Conservation (phyloP, 2,888 invertebrate genomes). For the Tiliacea aurago region DNA sequence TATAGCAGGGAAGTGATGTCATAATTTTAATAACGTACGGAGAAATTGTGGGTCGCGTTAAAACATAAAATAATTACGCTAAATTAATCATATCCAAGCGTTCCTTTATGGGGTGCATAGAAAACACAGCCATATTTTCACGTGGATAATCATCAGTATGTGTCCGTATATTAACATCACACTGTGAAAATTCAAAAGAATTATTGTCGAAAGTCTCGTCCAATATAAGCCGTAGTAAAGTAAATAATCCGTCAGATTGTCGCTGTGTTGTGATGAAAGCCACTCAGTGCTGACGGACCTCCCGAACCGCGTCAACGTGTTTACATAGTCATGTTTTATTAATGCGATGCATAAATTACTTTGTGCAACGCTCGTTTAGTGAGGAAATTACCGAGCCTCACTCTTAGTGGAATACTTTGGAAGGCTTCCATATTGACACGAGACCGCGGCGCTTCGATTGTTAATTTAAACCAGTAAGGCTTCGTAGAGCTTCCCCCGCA, state of each 20-base stretch:
- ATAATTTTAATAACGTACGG: conserved; percentile 41
- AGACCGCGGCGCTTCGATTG: conserved; percentile 65
- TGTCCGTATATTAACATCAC: neutral
- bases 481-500: conserved; percentile 57
- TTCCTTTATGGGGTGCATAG: conserved; percentile 5
- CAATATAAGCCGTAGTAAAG: conserved; percentile 40
- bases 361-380: conserved; percentile 78
- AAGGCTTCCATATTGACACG: conserved; percentile 71
- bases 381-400: conserved; percentile 76
- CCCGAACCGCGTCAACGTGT: conserved; percentile 70
- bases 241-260: conserved; percentile 52
- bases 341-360: conserved; percentile 83
- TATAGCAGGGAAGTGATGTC: conserved; percentile 37
- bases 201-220: conserved; percentile 23
- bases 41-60: conserved; percentile 22
- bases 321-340: conserved; percentile 84
- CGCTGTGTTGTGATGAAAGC: conserved; percentile 46
- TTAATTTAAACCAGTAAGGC: conserved; percentile 66
- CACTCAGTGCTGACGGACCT: conserved; percentile 45
- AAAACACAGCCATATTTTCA: conserved; percentile 13
- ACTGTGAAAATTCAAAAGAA: conserved; percentile 10
- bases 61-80: conserved; percentile 39
- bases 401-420: conserved; percentile 75
- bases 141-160: neutral
- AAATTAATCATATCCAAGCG: conserved; percentile 29